phyloP scores from a whole-genome alignment of 2,888 invertebrate species.

The Keiferia lycopersicella region DNA sequence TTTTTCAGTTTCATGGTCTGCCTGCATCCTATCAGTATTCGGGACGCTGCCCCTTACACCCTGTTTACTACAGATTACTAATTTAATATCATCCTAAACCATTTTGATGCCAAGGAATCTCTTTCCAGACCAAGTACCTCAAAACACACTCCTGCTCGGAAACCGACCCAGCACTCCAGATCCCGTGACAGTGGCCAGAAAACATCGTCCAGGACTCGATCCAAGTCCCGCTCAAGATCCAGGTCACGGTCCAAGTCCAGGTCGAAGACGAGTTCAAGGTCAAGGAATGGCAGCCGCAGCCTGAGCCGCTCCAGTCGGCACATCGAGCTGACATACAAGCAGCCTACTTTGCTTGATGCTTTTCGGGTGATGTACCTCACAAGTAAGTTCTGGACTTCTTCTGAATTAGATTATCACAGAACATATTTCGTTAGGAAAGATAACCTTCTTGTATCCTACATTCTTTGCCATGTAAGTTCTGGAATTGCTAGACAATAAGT shows the following conservation, averaged over 20 bases:
- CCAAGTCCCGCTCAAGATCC: slow-evolving; percentile 42
- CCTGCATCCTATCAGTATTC: too few relatives aligned
- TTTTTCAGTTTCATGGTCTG: too few relatives aligned
- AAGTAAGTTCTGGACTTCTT: slow-evolving; percentile 46
- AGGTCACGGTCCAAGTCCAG: slow-evolving; percentile 41
- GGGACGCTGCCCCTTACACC: too few relatives aligned
- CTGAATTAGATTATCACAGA: background rate
- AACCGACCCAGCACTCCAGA: slow-evolving; percentile 41
- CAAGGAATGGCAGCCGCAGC: slow-evolving; percentile 28
- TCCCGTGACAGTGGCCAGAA: slow-evolving; percentile 41
- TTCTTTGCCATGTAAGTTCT: too few relatives aligned
- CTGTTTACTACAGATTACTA: too few relatives aligned
- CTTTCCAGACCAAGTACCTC: slow-evolving; percentile 52
- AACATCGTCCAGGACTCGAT: slow-evolving; percentile 35
- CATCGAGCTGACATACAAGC: slow-evolving; percentile 50
- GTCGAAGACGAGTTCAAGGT: slow-evolving; percentile 41
- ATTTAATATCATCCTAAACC: background rate
- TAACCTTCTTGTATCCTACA: too few relatives aligned
- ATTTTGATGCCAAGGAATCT: background rate
- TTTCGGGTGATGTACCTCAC: slow-evolving; percentile 69
- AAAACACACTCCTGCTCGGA: slow-evolving; percentile 47
- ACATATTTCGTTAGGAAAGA: too few relatives aligned
- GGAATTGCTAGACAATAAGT: too few relatives aligned
- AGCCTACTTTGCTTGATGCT: slow-evolving; percentile 66
- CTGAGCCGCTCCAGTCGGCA: slow-evolving; percentile 45